Evolutionary conservation across 2,888 invertebrate genomes (phyloP).

Genomic region (Ormia ochracea): DNA sequence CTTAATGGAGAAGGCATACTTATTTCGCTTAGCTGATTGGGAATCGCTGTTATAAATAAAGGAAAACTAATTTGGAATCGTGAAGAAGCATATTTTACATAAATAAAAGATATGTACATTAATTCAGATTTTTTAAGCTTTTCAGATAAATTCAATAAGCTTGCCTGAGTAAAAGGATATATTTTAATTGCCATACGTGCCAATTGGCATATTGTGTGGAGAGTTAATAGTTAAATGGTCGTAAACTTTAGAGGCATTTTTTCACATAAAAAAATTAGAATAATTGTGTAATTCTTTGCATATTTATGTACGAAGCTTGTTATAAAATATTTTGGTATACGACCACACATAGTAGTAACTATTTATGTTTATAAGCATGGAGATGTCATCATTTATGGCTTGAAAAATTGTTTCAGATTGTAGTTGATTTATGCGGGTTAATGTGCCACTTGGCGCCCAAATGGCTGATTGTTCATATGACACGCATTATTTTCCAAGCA

Average conservation of each 20-base stretch:
- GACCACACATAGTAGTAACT: too few species aligned
- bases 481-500: conserved; percentile 45
- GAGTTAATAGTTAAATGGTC: not conserved
- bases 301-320: not conserved
- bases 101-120: not conserved
- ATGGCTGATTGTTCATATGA: conserved; percentile 38
- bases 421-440: conserved; percentile 52
- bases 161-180: not conserved
- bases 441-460: conserved; percentile 51
- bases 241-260: not conserved
- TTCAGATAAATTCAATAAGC: not conserved
- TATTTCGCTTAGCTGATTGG: too few species aligned
- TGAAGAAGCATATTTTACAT: not conserved
- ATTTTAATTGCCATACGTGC: not conserved
- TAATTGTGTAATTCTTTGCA: not conserved
- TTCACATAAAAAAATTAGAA: not conserved
- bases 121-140: not conserved
- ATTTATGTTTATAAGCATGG: not conserved
- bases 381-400: conserved; percentile 22
- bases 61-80: not conserved
- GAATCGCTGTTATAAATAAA: not conserved
- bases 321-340: too few species aligned
- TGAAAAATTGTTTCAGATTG: conserved; percentile 19
- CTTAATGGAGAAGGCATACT: too few species aligned
- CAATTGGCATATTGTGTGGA: not conserved